Evolutionary conservation across 2,113 vertebrate genomes (phyloP).

Genomic region (Procavia capensis): DNA sequence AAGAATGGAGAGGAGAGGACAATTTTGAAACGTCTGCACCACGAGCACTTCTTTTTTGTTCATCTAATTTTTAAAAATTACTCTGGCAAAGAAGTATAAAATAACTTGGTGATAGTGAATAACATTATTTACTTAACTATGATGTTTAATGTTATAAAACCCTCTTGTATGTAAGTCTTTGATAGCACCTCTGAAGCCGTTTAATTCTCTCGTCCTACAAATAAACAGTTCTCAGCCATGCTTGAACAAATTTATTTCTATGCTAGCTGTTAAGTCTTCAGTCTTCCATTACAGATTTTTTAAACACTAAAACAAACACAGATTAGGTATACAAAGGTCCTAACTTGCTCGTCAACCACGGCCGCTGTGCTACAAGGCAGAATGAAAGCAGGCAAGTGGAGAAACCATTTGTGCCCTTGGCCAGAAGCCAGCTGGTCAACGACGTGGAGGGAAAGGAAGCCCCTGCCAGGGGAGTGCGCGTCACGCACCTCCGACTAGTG

Average conservation of each 20-base stretch:
- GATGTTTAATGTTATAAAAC: background rate
- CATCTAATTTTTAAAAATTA: constrained; percentile 23
- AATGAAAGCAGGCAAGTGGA: background rate
- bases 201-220: background rate
- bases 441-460: background rate
- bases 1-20: constrained; percentile 74
- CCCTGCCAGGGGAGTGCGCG: background rate
- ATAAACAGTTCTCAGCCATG: background rate
- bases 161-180: background rate
- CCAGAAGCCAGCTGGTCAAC: constrained; percentile 27
- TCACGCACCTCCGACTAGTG: background rate
- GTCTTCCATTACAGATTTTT: background rate
- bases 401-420: background rate
- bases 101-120: background rate
- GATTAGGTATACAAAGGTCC: background rate
- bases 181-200: background rate
- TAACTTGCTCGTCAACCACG: constrained; percentile 29
- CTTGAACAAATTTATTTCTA: background rate
- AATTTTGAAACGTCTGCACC: background rate
- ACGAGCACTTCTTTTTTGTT: background rate
- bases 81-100: background rate
- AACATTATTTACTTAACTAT: background rate
- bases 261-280: background rate
- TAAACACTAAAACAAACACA: background rate
- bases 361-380: background rate